Evolutionary conservation across 1,140 invertebrate genomes (phyloP), one percentile per base, ranked within the genome.

Genomic region (Phymorhynchus buccinoides): DNA sequence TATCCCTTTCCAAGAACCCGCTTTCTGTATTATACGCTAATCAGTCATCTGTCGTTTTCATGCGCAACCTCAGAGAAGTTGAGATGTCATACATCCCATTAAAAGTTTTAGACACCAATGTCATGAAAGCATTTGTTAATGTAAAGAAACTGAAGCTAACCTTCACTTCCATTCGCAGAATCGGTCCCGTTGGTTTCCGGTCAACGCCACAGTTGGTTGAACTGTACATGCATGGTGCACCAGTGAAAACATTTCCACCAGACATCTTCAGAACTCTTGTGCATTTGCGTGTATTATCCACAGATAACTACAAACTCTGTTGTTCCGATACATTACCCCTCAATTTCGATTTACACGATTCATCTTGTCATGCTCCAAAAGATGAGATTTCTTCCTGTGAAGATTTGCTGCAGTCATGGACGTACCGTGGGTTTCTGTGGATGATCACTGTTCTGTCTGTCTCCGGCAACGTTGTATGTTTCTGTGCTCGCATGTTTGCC

Each of bases 211-310:
- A 80, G 35, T 41, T 85, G 9, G 32, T 35, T 27, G 18, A 37
- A 1, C 81, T 86, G 39, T 73, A 83, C 37, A 41, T 83, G 16
- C 32, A 77, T 39, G 18, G 78, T 18, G 75, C 83, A 41, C 44
- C 56, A 3, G 56, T 62, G 12, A 62, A 62, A 22, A 9, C 7
- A 27, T 62, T 62, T 27, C 56, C 12, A 62, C 2, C 22, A 6
- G 56, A 62, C 22, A 27, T 62, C 1, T 22, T 62, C 56, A 62
- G 2, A 0, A 16, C 32, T 6, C n/a, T 87, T 0, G 18, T 3
- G 0, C 62, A 44, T 1, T 62, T 87, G 12, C 42, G 22, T 14
- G 7, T 9, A 16, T 27, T 62, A 1, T 27, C 12, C 0, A 62
- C 56, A 3, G 56, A 62, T 4, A 62, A 62, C 56, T 62, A 62